Percentiles rank a stretch among this genome's conserved stretches.
Conservation (phyloP, 1,140 invertebrate species). For the Zaprionus davidi region DNA sequence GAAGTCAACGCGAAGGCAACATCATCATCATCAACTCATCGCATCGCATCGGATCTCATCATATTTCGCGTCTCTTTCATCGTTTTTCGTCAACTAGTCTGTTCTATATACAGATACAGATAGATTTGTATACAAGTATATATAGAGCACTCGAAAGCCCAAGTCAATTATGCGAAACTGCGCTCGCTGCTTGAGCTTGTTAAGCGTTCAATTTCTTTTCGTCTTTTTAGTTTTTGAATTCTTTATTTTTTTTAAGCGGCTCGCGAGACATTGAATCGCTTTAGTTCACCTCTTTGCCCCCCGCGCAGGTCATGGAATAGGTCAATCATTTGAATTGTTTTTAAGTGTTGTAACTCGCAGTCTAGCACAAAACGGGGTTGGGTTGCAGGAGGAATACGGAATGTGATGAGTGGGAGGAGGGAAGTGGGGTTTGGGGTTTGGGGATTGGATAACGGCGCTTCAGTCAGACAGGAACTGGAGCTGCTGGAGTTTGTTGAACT, state of each 20-base stretch:
- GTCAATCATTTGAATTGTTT: conserved; percentile 81
- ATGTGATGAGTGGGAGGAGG: neutral
- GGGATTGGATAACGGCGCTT: neutral
- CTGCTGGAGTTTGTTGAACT: conserved; percentile 39
- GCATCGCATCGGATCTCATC: conserved; percentile 44
- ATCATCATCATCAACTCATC: conserved; percentile 22
- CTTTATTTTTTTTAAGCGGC: conserved; percentile 33
- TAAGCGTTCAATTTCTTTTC: conserved; percentile 48
- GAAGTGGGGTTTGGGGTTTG: neutral
- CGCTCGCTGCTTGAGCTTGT: conserved; percentile 68
- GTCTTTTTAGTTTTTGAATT: conserved; percentile 11
- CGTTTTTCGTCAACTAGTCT: conserved; percentile 23
- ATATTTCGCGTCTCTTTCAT: conserved; percentile 16
- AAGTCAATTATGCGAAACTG: conserved; percentile 70
- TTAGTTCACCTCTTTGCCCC: conserved; percentile 26
- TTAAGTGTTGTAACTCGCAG: conserved; percentile 75
- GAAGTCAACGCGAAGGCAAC: conserved; percentile 58
- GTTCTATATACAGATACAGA: conserved; percentile 16
- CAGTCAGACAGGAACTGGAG: conserved; percentile 8
- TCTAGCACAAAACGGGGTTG: conserved; percentile 5
- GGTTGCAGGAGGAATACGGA: neutral
- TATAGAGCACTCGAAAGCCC: conserved; percentile 56
- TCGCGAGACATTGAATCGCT: conserved; percentile 30
- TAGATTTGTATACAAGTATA: conserved; percentile 12
- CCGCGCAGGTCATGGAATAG: conserved; percentile 66